Evolutionary conservation across 2,888 invertebrate species (phyloP).

Genomic region (Neoaliturus tenellus): DNA sequence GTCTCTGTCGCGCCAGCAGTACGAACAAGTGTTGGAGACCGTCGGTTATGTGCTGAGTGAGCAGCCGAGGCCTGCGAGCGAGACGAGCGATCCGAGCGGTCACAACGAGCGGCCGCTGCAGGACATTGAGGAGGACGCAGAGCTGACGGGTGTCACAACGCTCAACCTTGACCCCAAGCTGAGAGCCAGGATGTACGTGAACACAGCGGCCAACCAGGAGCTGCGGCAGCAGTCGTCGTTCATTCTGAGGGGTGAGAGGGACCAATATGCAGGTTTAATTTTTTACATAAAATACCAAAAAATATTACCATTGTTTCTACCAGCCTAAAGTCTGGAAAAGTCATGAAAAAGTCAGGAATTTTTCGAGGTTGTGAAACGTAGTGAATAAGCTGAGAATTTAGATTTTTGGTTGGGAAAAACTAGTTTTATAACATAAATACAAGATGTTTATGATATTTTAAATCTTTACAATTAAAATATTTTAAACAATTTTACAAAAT

Average conservation of each 20-base stretch:
- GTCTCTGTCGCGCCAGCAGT: conserved; percentile 90
- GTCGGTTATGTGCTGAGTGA: conserved; percentile 68
- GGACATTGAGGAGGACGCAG: conserved; percentile 72
- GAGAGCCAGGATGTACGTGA: conserved; percentile 75
- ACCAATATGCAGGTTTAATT: too few species aligned
- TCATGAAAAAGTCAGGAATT: too few species aligned
- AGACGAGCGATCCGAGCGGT: not conserved
- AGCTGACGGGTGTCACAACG: conserved; percentile 71
- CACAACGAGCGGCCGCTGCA: conserved; percentile 54
- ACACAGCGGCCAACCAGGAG: conserved; percentile 54
- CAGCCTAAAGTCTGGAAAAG: too few species aligned
- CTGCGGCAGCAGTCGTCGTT: conserved; percentile 33
- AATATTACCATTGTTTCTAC: too few species aligned
- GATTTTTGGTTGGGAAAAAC: too few species aligned
- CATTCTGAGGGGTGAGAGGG: conserved; percentile 53
- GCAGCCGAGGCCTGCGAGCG: not conserved
- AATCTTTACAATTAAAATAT: too few species aligned
- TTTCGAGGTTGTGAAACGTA: too few species aligned
- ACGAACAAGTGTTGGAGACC: conserved; percentile 91
- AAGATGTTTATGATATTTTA: too few species aligned
- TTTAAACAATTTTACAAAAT: too few species aligned
- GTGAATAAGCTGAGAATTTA: too few species aligned
- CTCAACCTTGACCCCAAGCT: conserved; percentile 80
- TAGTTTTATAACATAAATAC: too few species aligned
- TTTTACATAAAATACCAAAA: too few species aligned